Evolutionary conservation across 2,888 invertebrate genomes (phyloP).

Genomic region (Dicycla oo): DNA sequence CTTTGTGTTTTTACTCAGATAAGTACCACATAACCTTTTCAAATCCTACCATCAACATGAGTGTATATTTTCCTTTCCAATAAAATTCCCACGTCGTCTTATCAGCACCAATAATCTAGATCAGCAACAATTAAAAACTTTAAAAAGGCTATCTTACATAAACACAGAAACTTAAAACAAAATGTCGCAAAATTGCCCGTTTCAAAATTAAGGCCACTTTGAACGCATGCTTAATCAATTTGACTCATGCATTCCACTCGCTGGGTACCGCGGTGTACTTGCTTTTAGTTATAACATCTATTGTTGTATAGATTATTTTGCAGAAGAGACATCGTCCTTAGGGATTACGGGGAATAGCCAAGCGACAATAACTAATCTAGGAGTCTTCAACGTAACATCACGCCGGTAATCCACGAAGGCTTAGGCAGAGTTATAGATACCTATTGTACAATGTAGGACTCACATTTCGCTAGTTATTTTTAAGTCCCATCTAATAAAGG

Average conservation of each 20-base stretch:
- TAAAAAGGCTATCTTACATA: constrained; percentile 10
- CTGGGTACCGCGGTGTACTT: constrained; percentile 62
- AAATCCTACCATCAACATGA: background rate
- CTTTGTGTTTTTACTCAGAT: background rate
- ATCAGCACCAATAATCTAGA: constrained; percentile 1
- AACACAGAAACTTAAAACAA: constrained; percentile 16
- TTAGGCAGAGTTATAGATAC: too few species aligned
- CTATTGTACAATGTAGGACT: too few species aligned
- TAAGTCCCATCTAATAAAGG: too few species aligned
- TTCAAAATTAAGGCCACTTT: constrained; percentile 81
- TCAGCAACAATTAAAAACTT: constrained; percentile 7
- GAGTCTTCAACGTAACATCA: too few species aligned
- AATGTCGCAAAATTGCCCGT: constrained; percentile 55
- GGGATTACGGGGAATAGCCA: background rate
- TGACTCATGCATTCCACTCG: constrained; percentile 71
- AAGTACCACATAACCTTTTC: background rate
- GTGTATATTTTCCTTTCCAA: background rate
- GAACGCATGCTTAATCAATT: constrained; percentile 76
- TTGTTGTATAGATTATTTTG: constrained; percentile 51
- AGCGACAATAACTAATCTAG: too few species aligned
- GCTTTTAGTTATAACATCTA: constrained; percentile 36
- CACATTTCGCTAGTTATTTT: too few species aligned
- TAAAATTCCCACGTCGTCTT: background rate
- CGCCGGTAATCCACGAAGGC: too few species aligned
- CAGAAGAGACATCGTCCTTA: constrained; percentile 53